These are phyloP conservation scores for Sylvietta virens DNA, from an alignment of 2,113 vertebrate species.

Conservation along the genomic window DNA sequence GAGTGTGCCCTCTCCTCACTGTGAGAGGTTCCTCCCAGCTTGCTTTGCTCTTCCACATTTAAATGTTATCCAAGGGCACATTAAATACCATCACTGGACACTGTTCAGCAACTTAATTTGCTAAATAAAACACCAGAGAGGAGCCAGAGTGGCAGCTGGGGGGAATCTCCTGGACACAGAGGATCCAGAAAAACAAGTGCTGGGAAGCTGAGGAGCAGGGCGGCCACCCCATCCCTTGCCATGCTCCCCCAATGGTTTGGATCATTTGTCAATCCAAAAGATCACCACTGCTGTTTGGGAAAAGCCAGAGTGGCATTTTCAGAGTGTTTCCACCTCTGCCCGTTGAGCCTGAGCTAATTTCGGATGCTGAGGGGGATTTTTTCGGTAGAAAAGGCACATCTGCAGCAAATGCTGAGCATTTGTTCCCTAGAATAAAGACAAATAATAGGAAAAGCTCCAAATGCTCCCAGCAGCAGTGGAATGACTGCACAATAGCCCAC, in stretches of 20 bases:
- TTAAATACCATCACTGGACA: neutral
- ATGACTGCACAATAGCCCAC: neutral
- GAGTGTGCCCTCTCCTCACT: neutral
- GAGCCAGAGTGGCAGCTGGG: neutral
- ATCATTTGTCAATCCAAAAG: neutral
- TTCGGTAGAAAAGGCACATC: neutral
- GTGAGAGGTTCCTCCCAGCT: neutral
- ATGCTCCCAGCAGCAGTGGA: neutral
- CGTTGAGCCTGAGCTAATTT: neutral
- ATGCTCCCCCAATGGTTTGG: accelerated
- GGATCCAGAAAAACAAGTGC: neutral
- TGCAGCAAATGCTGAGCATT: neutral
- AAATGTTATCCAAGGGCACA: neutral
- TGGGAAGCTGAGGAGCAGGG: neutral
- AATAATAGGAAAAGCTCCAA: neutral
- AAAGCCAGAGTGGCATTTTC: neutral
- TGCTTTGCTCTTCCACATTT: neutral
- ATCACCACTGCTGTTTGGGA: neutral
- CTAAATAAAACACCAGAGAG: neutral
- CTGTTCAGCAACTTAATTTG: neutral
- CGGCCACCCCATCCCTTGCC: accelerated
- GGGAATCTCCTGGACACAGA: neutral
- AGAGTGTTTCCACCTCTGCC: neutral
- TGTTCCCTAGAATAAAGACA: neutral
- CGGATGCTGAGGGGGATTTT: neutral